phyloP scores from a whole-genome alignment of 2,888 invertebrate genomes.

The Gisinianus flammeolus region DNA sequence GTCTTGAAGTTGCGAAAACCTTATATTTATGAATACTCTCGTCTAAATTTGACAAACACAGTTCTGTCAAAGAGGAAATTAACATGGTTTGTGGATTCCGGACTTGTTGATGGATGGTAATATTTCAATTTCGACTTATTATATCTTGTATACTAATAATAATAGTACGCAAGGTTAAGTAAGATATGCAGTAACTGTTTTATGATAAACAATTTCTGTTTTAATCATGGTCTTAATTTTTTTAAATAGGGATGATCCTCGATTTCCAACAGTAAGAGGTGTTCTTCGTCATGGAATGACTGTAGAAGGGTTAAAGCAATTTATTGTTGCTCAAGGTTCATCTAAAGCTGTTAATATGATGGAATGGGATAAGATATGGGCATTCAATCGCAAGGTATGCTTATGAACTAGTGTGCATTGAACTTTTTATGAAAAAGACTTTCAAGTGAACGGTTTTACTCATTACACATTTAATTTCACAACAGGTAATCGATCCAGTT shows the following conservation, averaged over 20 bases:
- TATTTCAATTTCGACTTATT: conserved; percentile 50
- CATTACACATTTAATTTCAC: neutral
- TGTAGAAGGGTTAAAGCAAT: conserved; percentile 94
- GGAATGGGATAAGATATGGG: conserved; percentile 99
- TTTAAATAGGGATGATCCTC: conserved; percentile 85
- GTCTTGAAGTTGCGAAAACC: conserved; percentile 85
- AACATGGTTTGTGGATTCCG: conserved; percentile 96
- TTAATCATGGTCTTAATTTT: neutral
- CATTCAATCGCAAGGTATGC: conserved; percentile 96
- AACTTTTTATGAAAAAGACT: no score
- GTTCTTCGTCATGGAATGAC: conserved; percentile 96
- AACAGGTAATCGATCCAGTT: conserved; percentile 89
- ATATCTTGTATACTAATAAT: neutral
- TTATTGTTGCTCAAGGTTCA: conserved; percentile 97
- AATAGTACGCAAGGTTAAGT: neutral
- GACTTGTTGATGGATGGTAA: conserved; percentile 94
- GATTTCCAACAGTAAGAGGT: conserved; percentile 98
- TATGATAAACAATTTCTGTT: neutral
- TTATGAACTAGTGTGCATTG: no score
- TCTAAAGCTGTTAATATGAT: conserved; percentile 97
- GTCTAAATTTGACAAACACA: conserved; percentile 97
- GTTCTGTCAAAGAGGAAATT: conserved; percentile 96
- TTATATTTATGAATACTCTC: conserved; percentile 94
- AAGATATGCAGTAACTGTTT: neutral
- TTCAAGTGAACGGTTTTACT: neutral